Percentiles rank a stretch among this genome's conserved stretches.
Evolutionary conservation across 2,797 vertebrate genomes (phyloP).

Genomic region (Myoxocephalus aenaeus): DNA sequence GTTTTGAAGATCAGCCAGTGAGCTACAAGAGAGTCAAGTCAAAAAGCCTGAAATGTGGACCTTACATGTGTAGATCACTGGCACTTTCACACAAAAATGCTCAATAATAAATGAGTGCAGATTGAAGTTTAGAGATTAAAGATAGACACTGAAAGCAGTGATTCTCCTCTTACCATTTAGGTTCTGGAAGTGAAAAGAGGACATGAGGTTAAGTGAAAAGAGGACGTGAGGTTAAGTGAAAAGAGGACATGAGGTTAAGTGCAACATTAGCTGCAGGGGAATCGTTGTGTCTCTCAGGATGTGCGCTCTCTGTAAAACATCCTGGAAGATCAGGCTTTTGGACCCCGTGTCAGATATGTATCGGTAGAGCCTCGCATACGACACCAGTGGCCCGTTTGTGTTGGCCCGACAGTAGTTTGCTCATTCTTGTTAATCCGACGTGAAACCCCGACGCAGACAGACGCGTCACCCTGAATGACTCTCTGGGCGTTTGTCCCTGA

Average conservation of each 20-base stretch:
- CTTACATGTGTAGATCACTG: neutral
- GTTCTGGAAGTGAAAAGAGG: neutral
- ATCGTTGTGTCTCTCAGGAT: slow-evolving; percentile 6
- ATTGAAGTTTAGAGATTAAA: slow-evolving; percentile 6
- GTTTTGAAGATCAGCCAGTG: neutral
- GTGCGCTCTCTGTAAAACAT: neutral
- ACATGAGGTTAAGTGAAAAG: slow-evolving; percentile 1
- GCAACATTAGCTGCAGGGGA: slow-evolving; percentile 1
- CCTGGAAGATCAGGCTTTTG: slow-evolving; percentile 5
- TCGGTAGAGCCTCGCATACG: neutral
- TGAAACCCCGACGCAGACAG: slow-evolving; percentile 34
- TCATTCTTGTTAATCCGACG: slow-evolving; percentile 39
- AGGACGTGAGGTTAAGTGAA: neutral
- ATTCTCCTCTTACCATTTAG: neutral
- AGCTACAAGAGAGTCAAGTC: neutral
- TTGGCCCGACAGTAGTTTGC: slow-evolving; percentile 21
- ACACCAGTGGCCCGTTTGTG: neutral
- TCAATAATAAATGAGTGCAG: neutral
- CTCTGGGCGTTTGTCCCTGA: slow-evolving; percentile 51
- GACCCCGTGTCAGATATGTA: slow-evolving; percentile 2
- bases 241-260: neutral
- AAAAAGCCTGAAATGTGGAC: neutral
- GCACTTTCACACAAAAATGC: neutral
- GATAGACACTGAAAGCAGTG: neutral
- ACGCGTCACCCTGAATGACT: slow-evolving; percentile 14